These are phyloP conservation scores for Morpho helenor DNA, from an alignment of 2,888 invertebrate species.

Conservation along the genomic window DNA sequence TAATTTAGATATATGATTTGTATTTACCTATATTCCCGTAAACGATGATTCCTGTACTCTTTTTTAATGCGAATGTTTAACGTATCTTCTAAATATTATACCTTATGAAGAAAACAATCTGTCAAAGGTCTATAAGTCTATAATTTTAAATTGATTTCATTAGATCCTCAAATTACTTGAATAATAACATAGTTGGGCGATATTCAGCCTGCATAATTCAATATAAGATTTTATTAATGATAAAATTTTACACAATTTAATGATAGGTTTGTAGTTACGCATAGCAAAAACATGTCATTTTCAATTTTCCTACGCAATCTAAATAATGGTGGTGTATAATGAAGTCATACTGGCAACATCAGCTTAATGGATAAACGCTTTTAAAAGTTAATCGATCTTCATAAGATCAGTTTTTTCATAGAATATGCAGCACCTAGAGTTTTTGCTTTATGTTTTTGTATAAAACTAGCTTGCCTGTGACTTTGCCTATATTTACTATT, in stretches of 20 bases:
- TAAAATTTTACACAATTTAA: slow-evolving; percentile 22
- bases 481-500: not conserved
- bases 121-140: not conserved
- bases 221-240: slow-evolving; percentile 15
- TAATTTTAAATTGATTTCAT: slow-evolving; percentile 19
- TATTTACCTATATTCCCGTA: too few relatives aligned
- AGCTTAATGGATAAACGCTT: slow-evolving; percentile 68
- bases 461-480: not conserved
- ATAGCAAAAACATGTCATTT: slow-evolving; percentile 30
- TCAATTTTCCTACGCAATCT: slow-evolving; percentile 31
- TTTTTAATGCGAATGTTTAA: too few relatives aligned
- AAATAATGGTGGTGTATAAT: slow-evolving; percentile 47
- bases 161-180: slow-evolving; percentile 16
- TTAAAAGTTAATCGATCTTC: slow-evolving; percentile 68
- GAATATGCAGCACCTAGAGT: slow-evolving; percentile 13
- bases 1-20: too few relatives aligned
- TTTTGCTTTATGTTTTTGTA: slow-evolving; percentile 12
- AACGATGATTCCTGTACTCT: too few relatives aligned
- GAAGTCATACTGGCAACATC: slow-evolving; percentile 59
- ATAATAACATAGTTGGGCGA: slow-evolving; percentile 10
- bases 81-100: too few relatives aligned
- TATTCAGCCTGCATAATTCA: slow-evolving; percentile 14
- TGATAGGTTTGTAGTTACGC: slow-evolving; percentile 23
- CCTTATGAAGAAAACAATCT: too few relatives aligned
- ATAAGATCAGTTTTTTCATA: slow-evolving; percentile 30